Base-by-base conservation (phyloP, 1,140 invertebrate genomes). In the Anastatus disparis region DNA sequence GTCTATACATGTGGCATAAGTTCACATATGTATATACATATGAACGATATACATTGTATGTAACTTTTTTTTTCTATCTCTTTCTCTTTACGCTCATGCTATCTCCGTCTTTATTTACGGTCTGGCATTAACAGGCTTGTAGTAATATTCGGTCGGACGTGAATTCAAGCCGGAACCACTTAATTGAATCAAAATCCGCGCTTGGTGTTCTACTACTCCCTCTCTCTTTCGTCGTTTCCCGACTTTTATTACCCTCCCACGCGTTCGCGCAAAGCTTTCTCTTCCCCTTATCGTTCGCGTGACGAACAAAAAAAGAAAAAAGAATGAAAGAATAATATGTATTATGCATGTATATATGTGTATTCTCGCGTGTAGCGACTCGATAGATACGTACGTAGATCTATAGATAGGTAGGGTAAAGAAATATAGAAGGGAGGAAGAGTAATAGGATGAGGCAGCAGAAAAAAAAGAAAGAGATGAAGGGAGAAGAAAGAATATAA, bases 161-260 rank as follows among this genome's bases (percentile, higher is more conserved):
- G 42, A 67, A 67, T 59, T 59, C 42, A 17, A 58, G 31, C 35
- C 46, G 31, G 59, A 50, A 55, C 27, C 67, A 48, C 58, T 55
- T 62, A 62, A 70, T 62, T 55, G 20, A 70, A 70, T 62, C 46
- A 61, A 61, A 68, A 68, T 50, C 56, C 56, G 3, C 10, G 53
- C 58, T 24, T 27, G 15, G 31, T 29, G n/a, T n/a, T n/a, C n/a
- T n/a, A n/a, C n/a, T n/a, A n/a, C 38, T 26, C 24, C 7, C 26
- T 27, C 24, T 38, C n/a, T 24, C 52, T 31, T 22, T 48, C 20
- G 15, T n/a, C 9, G 2, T 31, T n/a, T 52, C n/a, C 20, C 50
- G 27, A 42, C 44, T 63, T 62, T 70, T 63, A 53, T 70, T 58
- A 31, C 15, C 35, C 48, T 38, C 17, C 12, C 35, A 40, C 40